phyloP scores from a whole-genome alignment of 35 echinoderm and acorn worm genomes.

The Chiridota heheva region DNA sequence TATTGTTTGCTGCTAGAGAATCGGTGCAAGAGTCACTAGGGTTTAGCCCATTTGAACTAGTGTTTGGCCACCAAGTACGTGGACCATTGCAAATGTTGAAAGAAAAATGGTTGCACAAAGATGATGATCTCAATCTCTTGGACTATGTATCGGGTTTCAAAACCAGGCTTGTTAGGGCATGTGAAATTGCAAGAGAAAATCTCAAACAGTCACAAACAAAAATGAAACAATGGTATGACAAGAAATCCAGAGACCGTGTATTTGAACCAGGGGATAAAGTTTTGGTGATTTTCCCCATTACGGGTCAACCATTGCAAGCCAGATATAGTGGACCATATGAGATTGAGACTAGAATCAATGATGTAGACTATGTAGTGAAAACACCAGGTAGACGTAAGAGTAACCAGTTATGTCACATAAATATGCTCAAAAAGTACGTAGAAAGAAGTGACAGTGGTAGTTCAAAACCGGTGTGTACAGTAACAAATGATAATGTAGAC shows the following conservation, averaged over 20 bases:
- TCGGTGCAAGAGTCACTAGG: slow-evolving; percentile 44
- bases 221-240: slow-evolving; percentile 75
- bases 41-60: slow-evolving; percentile 75
- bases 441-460: background rate
- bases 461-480: background rate
- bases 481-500: background rate
- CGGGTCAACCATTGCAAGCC: slow-evolving; percentile 41
- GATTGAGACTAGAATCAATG: slow-evolving; percentile 43
- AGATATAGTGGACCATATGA: slow-evolving; percentile 61
- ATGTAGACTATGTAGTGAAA: slow-evolving; percentile 51
- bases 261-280: slow-evolving; percentile 68
- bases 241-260: slow-evolving; percentile 27
- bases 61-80: slow-evolving; percentile 58
- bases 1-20: slow-evolving; percentile 49
- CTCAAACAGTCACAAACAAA: slow-evolving; percentile 36
- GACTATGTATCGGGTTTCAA: slow-evolving; percentile 59
- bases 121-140: slow-evolving; percentile 18
- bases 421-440: slow-evolving; percentile 57
- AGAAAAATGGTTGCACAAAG: slow-evolving; percentile 32
- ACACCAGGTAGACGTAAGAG: slow-evolving; percentile 60
- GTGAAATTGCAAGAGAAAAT: slow-evolving; percentile 34
- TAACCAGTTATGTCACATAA: slow-evolving; percentile 55
- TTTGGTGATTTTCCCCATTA: slow-evolving; percentile 50
- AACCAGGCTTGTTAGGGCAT: slow-evolving; percentile 26
- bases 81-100: slow-evolving; percentile 50